Evolutionary conservation across 1,140 invertebrate genomes (phyloP), one percentile per base, ranked within the genome.

Genomic region (Tetraneura akinire): DNA sequence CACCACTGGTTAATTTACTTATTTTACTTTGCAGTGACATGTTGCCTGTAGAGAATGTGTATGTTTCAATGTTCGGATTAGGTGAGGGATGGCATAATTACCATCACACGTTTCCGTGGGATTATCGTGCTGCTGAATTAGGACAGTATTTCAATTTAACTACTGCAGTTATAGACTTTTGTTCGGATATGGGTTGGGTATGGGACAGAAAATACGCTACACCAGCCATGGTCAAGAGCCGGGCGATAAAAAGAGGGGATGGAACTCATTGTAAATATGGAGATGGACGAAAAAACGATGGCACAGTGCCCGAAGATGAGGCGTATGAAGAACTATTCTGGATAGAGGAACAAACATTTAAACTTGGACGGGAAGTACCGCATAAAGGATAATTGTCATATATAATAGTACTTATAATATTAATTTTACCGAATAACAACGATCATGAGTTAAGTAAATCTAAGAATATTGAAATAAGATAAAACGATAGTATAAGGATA

Each of bases 51-150:
- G 91, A 92, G 85, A 92, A 90, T 83, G 84, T 86, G 80, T 85
- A 86, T 6, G 90, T 92, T 0, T 88, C 90, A 0, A 81, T 90
- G 4, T 82, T 91, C 16, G 86, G 85, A 1, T 80, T 86, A 5
- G 90, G 90, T 3, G 90, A 91, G 86, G 92, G 92, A 3, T 93
- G 91, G 88, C 92, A 93, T 85, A 94, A 94, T 85, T 95, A 93
- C 85, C 93, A 94, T 83, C 92, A 94, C 83, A 88, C 89, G 0
- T 98, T 98, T 87, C 96, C 96, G 1, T 94, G 94, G 90, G 96
- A 98, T 84, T 96, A 96, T 87, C 92, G 94, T 84, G 92, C 94
- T 1, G 89, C 92, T 10, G 94, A 95, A 84, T 76, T 86, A 85
- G 47, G 87, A 84, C 26, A 85, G 82, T 84, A 84, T 10, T 87